Evolutionary conservation across 2,888 invertebrate species (phyloP).

Genomic region (Troglohyphantes excavatus): DNA sequence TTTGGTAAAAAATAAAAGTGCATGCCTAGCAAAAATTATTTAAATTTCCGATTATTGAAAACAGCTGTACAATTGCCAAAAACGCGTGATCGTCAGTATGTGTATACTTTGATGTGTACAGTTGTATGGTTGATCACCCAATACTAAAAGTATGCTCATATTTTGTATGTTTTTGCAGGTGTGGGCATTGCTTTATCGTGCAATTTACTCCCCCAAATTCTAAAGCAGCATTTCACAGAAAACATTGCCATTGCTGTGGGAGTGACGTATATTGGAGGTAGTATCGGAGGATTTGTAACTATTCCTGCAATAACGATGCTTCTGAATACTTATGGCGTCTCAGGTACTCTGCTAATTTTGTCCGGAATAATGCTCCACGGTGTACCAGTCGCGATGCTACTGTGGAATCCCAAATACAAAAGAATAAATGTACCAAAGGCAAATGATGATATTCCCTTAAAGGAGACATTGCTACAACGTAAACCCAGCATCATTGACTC

Average conservation of each 20-base stretch:
- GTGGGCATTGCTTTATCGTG: neutral
- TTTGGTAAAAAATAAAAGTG: too few relatives aligned
- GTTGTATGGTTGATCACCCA: too few relatives aligned
- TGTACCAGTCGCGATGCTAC: neutral
- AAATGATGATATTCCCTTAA: neutral
- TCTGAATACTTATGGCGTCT: neutral
- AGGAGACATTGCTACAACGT: neutral
- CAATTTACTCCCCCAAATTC: neutral
- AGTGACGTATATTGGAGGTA: neutral
- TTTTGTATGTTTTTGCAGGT: neutral
- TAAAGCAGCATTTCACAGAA: neutral
- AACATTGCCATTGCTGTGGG: neutral
- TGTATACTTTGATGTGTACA: too few relatives aligned
- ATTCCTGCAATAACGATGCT: neutral
- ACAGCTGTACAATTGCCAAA: too few relatives aligned
- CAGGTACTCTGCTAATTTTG: slow-evolving; percentile 14
- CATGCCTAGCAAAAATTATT: too few relatives aligned
- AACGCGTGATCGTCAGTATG: too few relatives aligned
- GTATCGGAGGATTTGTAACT: neutral
- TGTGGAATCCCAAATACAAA: neutral
- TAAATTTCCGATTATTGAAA: too few relatives aligned
- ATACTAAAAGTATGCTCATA: too few relatives aligned
- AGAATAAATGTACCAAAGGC: neutral
- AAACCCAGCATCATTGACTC: neutral
- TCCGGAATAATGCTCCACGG: neutral